Evolutionary conservation across 2,113 vertebrate genomes (phyloP).

Genomic region (Oxyruncus cristatus): DNA sequence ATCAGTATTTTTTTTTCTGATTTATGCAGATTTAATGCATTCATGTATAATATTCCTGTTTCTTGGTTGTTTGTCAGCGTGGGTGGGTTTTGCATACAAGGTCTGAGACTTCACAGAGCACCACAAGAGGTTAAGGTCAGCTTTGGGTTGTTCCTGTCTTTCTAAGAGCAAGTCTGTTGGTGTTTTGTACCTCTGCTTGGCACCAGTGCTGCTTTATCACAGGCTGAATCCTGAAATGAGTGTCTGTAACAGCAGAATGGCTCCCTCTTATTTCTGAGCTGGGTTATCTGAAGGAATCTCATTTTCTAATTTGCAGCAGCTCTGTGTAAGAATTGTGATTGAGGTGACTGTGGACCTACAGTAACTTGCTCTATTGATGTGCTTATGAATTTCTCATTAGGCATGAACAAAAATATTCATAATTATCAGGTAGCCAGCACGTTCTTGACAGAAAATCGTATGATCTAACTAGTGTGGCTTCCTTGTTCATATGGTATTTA

Average conservation of each 20-base stretch:
- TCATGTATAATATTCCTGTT: fast-evolving
- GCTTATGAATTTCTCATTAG: background rate
- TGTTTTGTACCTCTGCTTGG: background rate
- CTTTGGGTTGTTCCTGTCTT: background rate
- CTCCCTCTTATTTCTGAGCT: background rate
- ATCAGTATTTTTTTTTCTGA: background rate
- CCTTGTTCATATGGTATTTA: background rate
- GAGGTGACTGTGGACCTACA: background rate
- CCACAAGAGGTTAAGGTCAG: background rate
- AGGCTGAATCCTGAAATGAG: background rate
- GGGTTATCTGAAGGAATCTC: background rate
- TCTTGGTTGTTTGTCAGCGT: background rate
- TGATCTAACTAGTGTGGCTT: background rate
- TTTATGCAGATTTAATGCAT: background rate
- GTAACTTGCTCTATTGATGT: background rate
- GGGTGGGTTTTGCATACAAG: background rate
- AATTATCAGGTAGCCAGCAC: background rate
- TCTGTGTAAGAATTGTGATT: background rate
- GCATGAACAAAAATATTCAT: background rate
- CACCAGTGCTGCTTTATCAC: background rate
- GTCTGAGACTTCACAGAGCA: background rate
- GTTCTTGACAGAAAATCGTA: background rate
- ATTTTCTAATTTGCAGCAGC: background rate
- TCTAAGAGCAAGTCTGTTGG: background rate
- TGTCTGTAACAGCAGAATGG: background rate